Evolutionary conservation across 1,140 invertebrate genomes (phyloP).

Genomic region (Reticulitermes speratus): DNA sequence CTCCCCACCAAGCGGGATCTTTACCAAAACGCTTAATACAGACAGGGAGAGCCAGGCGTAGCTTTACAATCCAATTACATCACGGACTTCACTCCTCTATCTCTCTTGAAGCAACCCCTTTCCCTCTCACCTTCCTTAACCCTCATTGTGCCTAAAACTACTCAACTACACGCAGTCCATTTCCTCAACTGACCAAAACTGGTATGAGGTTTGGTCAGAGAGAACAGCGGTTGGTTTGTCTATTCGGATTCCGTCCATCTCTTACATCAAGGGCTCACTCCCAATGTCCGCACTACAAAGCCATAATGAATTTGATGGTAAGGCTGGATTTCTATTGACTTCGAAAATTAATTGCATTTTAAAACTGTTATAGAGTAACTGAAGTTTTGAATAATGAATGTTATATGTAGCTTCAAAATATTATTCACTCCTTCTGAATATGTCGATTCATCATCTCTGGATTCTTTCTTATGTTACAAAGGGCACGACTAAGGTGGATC

Average conservation of each 20-base stretch:
- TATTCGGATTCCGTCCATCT: background rate
- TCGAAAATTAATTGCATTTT: too few relatives aligned
- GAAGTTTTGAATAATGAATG: too few relatives aligned
- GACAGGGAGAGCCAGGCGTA: background rate
- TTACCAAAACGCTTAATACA: conserved; percentile 10
- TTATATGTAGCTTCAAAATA: too few relatives aligned
- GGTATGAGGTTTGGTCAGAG: background rate
- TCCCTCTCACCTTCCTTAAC: background rate
- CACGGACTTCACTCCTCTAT: background rate
- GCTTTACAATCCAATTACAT: conserved; percentile 19
- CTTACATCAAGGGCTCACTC: background rate
- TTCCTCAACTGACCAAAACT: background rate
- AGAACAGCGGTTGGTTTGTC: background rate
- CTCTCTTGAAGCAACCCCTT: background rate
- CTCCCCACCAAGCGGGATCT: background rate
- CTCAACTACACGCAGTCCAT: background rate
- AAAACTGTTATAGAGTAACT: too few relatives aligned
- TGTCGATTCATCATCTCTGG: too few relatives aligned
- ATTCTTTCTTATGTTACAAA: too few relatives aligned
- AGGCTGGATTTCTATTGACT: too few relatives aligned
- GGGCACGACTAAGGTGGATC: too few relatives aligned
- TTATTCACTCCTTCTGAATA: too few relatives aligned
- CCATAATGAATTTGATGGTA: too few relatives aligned
- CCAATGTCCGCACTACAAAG: background rate
- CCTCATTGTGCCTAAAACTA: background rate